A percentile compares a stretch with the other conserved stretches of the same genome.
Conservation (phyloP, 37 sponge, comb jelly and placozoan species). For the Beroe ovata region DNA sequence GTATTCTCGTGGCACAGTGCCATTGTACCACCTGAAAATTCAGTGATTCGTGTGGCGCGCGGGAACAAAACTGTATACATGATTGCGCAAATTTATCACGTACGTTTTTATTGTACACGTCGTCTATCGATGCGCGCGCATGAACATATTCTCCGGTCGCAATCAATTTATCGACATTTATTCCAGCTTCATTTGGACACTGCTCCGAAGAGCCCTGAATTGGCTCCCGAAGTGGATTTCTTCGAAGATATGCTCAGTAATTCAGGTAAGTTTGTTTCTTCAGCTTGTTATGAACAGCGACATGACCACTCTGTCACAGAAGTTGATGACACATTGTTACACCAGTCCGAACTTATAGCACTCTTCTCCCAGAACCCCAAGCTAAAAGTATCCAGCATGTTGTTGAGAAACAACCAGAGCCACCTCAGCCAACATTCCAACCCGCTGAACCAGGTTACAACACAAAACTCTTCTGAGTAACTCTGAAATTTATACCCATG, state of each 20-base stretch:
- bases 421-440: slow-evolving; percentile 40
- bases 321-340: too few species aligned
- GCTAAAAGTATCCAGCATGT: not conserved
- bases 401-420: not conserved
- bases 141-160: too few species aligned
- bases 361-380: too few species aligned
- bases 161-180: too few species aligned
- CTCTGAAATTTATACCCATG: too few species aligned
- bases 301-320: too few species aligned
- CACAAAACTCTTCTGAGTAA: too few species aligned
- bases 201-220: slow-evolving; percentile 22
- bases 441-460: slow-evolving; percentile 2
- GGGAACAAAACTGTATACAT: not conserved
- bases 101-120: not conserved
- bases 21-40: not conserved
- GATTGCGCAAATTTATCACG: not conserved
- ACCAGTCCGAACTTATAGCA: too few species aligned
- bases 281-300: too few species aligned
- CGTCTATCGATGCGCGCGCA: not conserved
- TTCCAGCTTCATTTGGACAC: slow-evolving; percentile 68
- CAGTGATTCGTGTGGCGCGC: not conserved
- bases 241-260: slow-evolving; percentile 41
- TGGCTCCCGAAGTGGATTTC: slow-evolving; percentile 64
- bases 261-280: not conserved
- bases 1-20: slow-evolving; percentile 61